Percentiles rank a stretch among this genome's conserved stretches.
Conservation (phyloP, 2,113 vertebrate species). For the Diadophis punctatus region DNA sequence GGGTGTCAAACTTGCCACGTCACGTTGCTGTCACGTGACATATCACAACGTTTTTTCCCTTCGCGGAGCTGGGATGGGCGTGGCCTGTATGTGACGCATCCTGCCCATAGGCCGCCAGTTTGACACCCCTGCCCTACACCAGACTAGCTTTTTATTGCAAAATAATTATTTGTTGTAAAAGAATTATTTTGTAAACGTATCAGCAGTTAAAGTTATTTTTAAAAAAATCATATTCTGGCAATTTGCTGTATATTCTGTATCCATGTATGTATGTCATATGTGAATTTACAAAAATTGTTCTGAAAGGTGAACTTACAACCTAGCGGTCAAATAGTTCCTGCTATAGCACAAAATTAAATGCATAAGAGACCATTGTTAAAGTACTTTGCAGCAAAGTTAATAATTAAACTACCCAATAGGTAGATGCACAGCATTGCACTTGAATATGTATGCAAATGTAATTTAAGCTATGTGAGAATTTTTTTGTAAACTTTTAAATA, state of each 20-base stretch:
- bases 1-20: neutral
- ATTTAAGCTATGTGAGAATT: neutral
- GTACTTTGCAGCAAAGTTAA: neutral
- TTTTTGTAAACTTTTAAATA: neutral
- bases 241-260: neutral
- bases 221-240: neutral
- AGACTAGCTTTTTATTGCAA: neutral
- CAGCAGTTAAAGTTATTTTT: constrained; percentile 29
- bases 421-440: neutral
- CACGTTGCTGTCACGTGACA: fast-evolving
- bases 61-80: neutral
- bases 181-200: constrained; percentile 44
- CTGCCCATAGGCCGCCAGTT: fast-evolving
- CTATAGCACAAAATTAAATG: neutral
- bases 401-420: neutral
- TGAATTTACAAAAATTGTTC: neutral
- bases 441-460: neutral
- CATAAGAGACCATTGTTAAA: neutral
- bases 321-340: neutral
- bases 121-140: neutral
- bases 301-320: neutral
- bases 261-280: neutral
- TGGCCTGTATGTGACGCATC: fast-evolving
- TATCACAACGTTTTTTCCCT: neutral
- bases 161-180: neutral